phyloP scores from a whole-genome alignment of 2,797 vertebrate species.

The Sibirionetta formosa region DNA sequence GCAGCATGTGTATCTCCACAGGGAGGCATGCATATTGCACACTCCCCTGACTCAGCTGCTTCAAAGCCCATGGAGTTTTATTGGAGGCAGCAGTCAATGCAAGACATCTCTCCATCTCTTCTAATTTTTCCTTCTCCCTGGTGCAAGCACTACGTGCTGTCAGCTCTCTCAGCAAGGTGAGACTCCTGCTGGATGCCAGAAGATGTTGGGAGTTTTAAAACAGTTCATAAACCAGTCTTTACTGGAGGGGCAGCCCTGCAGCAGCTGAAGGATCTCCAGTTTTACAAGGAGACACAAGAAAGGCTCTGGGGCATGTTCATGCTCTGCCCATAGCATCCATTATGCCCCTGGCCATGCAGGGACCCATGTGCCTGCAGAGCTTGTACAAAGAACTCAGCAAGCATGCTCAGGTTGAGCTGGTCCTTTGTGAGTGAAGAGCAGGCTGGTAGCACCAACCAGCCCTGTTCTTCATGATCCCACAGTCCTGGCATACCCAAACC shows the following conservation, averaged over 20 bases:
- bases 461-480: not conserved
- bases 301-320: too few species aligned
- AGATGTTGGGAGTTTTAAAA: not conserved
- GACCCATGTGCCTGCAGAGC: accelerated
- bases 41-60: accelerated
- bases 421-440: not conserved
- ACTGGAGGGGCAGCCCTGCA: not conserved
- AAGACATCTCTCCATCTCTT: not conserved
- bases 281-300: not conserved
- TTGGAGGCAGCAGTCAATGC: not conserved
- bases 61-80: not conserved
- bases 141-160: not conserved
- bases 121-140: not conserved
- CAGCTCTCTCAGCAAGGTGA: not conserved
- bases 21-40: accelerated
- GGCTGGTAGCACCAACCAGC: not conserved
- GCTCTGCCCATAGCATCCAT: accelerated
- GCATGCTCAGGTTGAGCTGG: not conserved
- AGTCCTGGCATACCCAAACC: not conserved
- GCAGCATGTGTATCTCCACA: accelerated
- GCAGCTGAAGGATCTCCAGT: not conserved
- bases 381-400: not conserved
- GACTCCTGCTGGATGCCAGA: not conserved
- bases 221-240: not conserved
- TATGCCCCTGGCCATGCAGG: not conserved